Conservation (phyloP, 2,113 vertebrate species). For the Piprites chloris region DNA sequence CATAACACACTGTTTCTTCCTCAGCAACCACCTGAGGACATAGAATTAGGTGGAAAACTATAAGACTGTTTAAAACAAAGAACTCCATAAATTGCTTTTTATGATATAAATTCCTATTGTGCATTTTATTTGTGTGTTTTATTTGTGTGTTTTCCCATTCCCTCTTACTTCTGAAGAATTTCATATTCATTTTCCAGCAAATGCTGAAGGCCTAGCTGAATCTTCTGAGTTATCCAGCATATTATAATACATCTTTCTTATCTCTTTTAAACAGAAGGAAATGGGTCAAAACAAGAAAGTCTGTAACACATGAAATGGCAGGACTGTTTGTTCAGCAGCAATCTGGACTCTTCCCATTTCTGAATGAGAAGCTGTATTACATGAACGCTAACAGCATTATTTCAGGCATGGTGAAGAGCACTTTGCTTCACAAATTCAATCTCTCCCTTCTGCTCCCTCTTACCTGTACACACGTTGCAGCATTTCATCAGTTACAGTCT, state of each 20-base stretch:
- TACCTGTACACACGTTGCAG: background rate
- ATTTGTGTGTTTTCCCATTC: background rate
- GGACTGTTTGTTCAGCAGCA: background rate
- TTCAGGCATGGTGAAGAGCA: background rate
- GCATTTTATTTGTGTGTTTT: background rate
- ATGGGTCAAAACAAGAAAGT: background rate
- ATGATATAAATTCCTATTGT: background rate
- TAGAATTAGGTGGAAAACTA: background rate
- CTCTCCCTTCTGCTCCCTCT: background rate
- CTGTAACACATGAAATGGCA: background rate
- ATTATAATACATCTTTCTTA: background rate
- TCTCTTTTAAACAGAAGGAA: conserved; percentile 12
- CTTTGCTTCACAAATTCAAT: background rate
- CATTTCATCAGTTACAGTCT: background rate
- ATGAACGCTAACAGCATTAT: background rate
- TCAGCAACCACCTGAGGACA: background rate
- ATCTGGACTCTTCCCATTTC: background rate
- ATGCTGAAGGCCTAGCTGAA: background rate
- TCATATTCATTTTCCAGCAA: background rate
- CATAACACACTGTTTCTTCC: background rate
- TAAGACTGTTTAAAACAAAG: background rate
- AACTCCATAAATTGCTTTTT: background rate
- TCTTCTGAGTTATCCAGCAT: background rate
- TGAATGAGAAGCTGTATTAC: background rate
- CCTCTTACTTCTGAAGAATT: background rate